phyloP scores from a whole-genome alignment of 1,140 invertebrate genomes.

The Contarinia nasturtii region DNA sequence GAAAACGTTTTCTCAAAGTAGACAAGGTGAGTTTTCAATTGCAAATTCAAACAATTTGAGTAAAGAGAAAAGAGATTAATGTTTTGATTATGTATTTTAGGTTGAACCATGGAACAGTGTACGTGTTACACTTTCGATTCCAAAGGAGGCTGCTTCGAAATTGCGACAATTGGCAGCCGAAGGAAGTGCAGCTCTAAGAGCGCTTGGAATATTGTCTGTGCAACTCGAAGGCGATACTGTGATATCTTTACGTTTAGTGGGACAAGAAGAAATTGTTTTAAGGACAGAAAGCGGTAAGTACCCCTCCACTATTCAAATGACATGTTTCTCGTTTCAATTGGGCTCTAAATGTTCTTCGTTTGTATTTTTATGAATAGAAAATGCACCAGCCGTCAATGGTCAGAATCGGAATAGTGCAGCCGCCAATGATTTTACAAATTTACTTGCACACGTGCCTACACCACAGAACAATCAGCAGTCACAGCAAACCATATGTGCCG shows the following conservation, averaged over 20 bases:
- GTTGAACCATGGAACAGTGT: constrained; percentile 98
- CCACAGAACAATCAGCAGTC: no score
- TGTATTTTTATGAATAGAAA: no score
- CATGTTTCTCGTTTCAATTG: no score
- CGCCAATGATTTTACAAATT: no score
- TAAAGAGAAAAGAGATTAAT: neutral
- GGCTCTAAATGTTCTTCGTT: no score
- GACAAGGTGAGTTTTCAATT: constrained; percentile 3
- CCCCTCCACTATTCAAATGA: no score
- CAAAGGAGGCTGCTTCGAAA: constrained; percentile 76
- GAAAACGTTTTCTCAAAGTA: constrained; percentile 4
- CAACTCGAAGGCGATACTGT: constrained; percentile 92
- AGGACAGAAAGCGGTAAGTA: constrained; percentile 24
- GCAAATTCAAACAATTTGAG: neutral
- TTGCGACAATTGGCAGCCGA: constrained; percentile 77
- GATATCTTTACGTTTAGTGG: constrained; percentile 68
- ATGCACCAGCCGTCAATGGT: no score
- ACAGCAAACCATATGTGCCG: no score
- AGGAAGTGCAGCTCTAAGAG: constrained; percentile 66
- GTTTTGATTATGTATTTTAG: constrained; percentile 23
- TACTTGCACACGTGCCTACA: no score
- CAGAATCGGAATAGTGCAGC: no score
- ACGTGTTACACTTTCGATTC: constrained; percentile 89
- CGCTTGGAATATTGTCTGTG: constrained; percentile 85
- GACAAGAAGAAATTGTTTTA: constrained; percentile 55